Evolutionary conservation across 2,113 vertebrate genomes (phyloP).

Genomic region (Forbesichthys papilliferus): DNA sequence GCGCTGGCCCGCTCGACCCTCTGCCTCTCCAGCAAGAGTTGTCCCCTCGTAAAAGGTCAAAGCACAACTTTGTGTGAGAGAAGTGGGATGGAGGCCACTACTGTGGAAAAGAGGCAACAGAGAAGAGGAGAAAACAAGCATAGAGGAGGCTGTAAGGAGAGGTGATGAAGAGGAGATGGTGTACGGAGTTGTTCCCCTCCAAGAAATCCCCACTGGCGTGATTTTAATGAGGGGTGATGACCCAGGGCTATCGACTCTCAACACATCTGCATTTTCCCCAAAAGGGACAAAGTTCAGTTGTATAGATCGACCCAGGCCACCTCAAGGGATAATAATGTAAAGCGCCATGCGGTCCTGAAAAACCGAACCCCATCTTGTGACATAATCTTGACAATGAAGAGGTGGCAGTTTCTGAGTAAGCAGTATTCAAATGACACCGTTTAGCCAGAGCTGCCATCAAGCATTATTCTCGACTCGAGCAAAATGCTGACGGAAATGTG

Average conservation of each 20-base stretch:
- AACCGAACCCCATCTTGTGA: constrained; percentile 38
- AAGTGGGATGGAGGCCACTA: too few relatives aligned
- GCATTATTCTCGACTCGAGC: constrained; percentile 33
- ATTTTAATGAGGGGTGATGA: constrained; percentile 68
- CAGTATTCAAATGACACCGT: constrained; percentile 65
- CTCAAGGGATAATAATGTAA: constrained; percentile 58
- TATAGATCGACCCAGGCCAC: constrained; percentile 64
- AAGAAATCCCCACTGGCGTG: constrained; percentile 31
- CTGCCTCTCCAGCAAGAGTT: too few relatives aligned
- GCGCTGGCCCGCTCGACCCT: too few relatives aligned
- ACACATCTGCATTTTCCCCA: constrained; percentile 62
- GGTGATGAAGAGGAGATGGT: constrained; percentile 35
- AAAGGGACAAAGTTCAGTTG: constrained; percentile 47
- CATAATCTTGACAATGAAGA: constrained; percentile 62
- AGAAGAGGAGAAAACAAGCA: not conserved
- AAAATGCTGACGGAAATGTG: constrained; percentile 51
- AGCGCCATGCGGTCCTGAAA: constrained; percentile 54
- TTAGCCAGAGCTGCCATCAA: constrained; percentile 32
- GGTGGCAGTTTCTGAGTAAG: constrained; percentile 60
- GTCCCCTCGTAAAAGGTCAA: too few relatives aligned
- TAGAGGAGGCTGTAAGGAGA: not conserved
- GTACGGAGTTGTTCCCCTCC: constrained; percentile 4
- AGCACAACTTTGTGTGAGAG: not conserved
- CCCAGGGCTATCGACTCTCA: constrained; percentile 62
- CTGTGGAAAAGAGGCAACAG: too few relatives aligned